Conservation (phyloP, 2,113 vertebrate genomes). For the Pterocles gutturalis region DNA sequence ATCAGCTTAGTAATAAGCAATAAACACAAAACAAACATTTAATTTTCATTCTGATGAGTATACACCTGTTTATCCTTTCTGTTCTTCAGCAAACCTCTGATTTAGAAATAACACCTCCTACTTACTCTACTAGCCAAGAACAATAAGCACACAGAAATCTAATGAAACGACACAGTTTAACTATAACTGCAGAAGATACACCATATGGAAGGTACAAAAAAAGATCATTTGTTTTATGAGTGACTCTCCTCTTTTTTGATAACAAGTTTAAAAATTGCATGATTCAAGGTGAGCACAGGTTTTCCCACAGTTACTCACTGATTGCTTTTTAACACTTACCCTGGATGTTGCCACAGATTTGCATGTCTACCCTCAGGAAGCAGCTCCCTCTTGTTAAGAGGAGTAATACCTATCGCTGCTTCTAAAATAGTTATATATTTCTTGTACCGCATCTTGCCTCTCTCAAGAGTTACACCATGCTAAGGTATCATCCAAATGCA, state of each 20-base stretch:
- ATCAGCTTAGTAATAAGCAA: neutral
- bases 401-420: conserved; percentile 89
- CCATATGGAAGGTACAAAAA: neutral
- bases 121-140: neutral
- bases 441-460: conserved; percentile 90
- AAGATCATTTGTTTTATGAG: neutral
- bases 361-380: conserved; percentile 88
- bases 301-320: neutral
- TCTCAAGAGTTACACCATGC: neutral
- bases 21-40: neutral
- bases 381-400: conserved; percentile 92
- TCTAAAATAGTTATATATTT: conserved; percentile 94
- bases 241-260: neutral
- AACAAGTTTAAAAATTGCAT: neutral
- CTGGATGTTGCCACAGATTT: conserved; percentile 89
- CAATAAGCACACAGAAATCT: neutral
- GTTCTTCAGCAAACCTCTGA: neutral
- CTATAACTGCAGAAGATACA: neutral
- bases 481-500: neutral
- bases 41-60: neutral
- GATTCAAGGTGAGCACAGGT: neutral
- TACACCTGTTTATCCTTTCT: neutral
- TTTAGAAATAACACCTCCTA: neutral
- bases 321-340: conserved; percentile 81
- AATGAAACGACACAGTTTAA: neutral